Evolutionary conservation across 2,113 vertebrate genomes (phyloP), one percentile per base, ranked within the genome.

Genomic region (Pampusana beccarii): DNA sequence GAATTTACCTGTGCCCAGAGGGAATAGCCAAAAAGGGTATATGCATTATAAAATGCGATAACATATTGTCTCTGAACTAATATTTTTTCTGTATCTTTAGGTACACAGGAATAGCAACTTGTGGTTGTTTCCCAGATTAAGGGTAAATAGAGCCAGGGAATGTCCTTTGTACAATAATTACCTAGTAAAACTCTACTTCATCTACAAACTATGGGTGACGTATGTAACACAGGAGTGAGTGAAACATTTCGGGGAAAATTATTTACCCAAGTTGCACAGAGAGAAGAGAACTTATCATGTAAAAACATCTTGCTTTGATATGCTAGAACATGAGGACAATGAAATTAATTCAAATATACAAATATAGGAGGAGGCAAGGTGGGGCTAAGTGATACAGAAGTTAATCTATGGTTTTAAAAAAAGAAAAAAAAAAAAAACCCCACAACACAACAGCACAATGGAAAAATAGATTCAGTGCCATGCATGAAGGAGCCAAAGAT

Each of bases 291-390:
- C 72, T 96, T 96, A 96, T 96, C 93, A 15, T 23, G 34, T 86
- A 61, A 96, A 97, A 96, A 93, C 31, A 67, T 88, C 93, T 96
- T 78, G 29, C 67, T 93, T 92, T 86, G 93, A 95, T 96, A 97
- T 36, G 69, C 48, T 74, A 48, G 94, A 95, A 86, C 66, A 67
- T 12, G 29, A 91, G 75, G 70, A 93, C 65, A 88, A 93, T 82
- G 75, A 93, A 73, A 95, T 86, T 82, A 92, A 69, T 82, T 86
- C 61, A 74, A 93, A 86, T 71, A 96, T 66, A 95, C 71, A 95
- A 96, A 96, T 94, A 95, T 86, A 69, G 93, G 92, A 94, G 93
- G 87, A 90, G 86, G 72, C 31, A 77, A 93, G 92, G 94, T 90
- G 78, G 79, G 82, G 86, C 48, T 93, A 92, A 58, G 80, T 44